These are phyloP conservation scores for Tuta absoluta DNA, from an alignment of 2,888 invertebrate genomes.

Conservation along the genomic window DNA sequence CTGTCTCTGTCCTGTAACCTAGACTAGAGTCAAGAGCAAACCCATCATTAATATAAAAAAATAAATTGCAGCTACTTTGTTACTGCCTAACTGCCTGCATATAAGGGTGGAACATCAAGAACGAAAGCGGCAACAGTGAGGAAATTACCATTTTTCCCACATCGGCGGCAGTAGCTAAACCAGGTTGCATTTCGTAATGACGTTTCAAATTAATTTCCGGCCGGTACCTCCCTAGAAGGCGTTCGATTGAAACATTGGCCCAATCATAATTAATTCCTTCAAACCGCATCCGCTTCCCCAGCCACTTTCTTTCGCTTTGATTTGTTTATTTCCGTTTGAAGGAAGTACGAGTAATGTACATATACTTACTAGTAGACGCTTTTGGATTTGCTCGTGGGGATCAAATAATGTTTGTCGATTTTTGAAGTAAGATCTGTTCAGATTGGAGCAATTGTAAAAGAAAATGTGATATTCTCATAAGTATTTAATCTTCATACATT, in stretches of 20 bases:
- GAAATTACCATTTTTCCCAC: constrained; percentile 66
- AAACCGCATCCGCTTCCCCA: constrained; percentile 53
- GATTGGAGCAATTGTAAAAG: background rate
- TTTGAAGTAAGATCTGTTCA: background rate
- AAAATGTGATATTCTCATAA: too few species aligned
- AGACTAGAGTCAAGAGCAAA: too few species aligned
- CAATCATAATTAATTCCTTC: constrained; percentile 73
- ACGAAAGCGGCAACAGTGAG: constrained; percentile 37
- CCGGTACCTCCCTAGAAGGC: constrained; percentile 52
- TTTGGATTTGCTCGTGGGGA: background rate
- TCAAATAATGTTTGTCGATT: background rate
- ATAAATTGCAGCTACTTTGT: background rate
- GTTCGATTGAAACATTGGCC: constrained; percentile 76
- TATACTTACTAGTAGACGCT: constrained; percentile 24
- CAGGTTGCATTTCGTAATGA: constrained; percentile 67
- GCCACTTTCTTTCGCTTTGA: constrained; percentile 31
- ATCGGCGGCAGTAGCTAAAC: constrained; percentile 41
- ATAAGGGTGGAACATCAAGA: background rate
- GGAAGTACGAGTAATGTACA: too few species aligned
- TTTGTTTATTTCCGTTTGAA: constrained; percentile 46
- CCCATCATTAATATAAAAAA: background rate
- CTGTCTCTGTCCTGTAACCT: too few species aligned
- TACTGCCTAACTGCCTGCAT: background rate
- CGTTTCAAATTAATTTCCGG: constrained; percentile 77
- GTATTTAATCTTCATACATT: too few species aligned